A percentile compares a stretch with the other conserved stretches of the same genome.
Evolutionary conservation across 1,140 invertebrate genomes (phyloP).

Genomic region (Ruditapes philippinarum): DNA sequence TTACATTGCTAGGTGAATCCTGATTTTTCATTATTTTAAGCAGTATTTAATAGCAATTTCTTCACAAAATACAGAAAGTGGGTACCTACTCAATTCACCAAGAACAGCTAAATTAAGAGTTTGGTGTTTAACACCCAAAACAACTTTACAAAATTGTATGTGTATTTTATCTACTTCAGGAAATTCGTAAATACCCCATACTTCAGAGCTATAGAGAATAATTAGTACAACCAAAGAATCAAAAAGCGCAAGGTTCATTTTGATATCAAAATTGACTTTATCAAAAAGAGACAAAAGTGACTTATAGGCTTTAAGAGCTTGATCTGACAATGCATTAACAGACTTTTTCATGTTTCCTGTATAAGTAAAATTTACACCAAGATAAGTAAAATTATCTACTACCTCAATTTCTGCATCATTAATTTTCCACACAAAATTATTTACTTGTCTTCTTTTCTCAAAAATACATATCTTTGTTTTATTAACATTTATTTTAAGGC

Average conservation of each 20-base stretch:
- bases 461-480: conserved; percentile 49
- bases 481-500: conserved; percentile 13
- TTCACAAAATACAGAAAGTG: too few relatives aligned
- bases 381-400: conserved; percentile 52
- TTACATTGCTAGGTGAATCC: too few relatives aligned
- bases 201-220: conserved; percentile 8
- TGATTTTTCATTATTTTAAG: too few relatives aligned
- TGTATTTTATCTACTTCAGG: background rate
- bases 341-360: background rate
- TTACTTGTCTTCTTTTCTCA: conserved; percentile 14
- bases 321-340: background rate
- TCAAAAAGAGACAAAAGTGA: background rate
- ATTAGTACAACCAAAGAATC: conserved; percentile 13
- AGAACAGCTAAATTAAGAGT: background rate
- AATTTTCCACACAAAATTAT: too few relatives aligned
- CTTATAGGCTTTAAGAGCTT: background rate
- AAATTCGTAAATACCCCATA: background rate
- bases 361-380: background rate
- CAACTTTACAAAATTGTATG: conserved; percentile 3
- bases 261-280: background rate
- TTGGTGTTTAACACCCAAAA: background rate
- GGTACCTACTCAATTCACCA: conserved; percentile 8
- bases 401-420: too few relatives aligned
- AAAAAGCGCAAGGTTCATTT: conserved; percentile 2
- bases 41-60: too few relatives aligned